Conservation (phyloP, 2,797 vertebrate species). For the Clarias fuscus region DNA sequence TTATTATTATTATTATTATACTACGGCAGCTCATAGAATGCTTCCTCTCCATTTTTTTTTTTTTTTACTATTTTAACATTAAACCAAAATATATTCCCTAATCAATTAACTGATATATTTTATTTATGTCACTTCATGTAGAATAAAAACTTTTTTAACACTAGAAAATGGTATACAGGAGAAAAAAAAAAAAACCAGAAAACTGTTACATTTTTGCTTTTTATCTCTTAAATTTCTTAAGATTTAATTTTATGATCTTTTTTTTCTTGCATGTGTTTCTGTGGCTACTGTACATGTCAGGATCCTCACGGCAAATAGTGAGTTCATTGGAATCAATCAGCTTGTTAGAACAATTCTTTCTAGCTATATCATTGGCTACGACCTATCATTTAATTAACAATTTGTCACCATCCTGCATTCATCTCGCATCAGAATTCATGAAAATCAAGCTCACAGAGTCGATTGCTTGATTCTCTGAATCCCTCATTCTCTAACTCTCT, state of each 20-base stretch:
- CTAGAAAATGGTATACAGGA: neutral
- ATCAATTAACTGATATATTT: too few relatives aligned
- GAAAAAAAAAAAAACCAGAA: neutral
- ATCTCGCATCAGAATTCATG: neutral
- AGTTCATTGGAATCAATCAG: neutral
- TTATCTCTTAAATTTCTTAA: neutral
- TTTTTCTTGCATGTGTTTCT: neutral
- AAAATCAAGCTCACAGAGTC: neutral
- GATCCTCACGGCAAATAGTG: neutral
- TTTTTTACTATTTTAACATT: too few relatives aligned
- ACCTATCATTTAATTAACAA: neutral
- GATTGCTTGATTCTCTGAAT: neutral
- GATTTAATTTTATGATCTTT: neutral
- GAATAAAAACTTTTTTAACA: neutral
- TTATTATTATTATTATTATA: slow-evolving; percentile 69
- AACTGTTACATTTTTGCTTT: neutral
- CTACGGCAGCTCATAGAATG: neutral
- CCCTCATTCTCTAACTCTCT: too few relatives aligned
- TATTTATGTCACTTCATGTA: too few relatives aligned
- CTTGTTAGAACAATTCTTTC: too few relatives aligned
- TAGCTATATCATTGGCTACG: neutral
- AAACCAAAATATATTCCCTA: too few relatives aligned
- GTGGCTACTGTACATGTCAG: neutral
- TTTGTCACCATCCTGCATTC: neutral
- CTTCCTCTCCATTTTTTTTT: neutral